phyloP scores from a whole-genome alignment of 1,140 invertebrate genomes.

The Drosophila tropicalis region DNA sequence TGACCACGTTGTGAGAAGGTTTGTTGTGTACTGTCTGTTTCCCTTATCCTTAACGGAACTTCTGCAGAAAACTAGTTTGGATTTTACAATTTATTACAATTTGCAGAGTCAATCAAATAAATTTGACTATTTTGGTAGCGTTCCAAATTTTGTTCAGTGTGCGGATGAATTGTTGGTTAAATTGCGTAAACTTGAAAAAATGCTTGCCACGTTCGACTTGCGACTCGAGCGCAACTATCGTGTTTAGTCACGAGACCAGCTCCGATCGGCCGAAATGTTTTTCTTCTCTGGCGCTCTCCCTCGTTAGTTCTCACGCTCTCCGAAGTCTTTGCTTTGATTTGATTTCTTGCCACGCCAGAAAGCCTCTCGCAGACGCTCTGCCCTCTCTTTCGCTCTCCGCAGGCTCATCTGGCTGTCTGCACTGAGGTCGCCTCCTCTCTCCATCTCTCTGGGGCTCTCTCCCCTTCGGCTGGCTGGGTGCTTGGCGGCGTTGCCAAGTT shows the following conservation, averaged over 20 bases:
- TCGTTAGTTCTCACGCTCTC: slow-evolving; percentile 1
- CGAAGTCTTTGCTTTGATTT: slow-evolving; percentile 25
- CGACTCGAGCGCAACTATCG: neutral
- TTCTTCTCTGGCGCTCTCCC: slow-evolving; percentile 29
- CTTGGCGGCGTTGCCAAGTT: slow-evolving; percentile 52
- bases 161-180: too few relatives aligned
- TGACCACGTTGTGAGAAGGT: too few relatives aligned
- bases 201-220: neutral
- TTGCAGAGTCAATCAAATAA: too few relatives aligned
- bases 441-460: slow-evolving; percentile 8
- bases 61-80: too few relatives aligned
- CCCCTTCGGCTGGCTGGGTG: slow-evolving; percentile 18
- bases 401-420: neutral
- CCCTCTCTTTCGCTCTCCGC: neutral
- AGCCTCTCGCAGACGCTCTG: slow-evolving; percentile 4
- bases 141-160: too few relatives aligned
- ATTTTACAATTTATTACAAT: too few relatives aligned
- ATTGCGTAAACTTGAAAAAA: too few relatives aligned
- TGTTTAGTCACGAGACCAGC: slow-evolving; percentile 55
- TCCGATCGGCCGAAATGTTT: slow-evolving; percentile 27
- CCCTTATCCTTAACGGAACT: too few relatives aligned
- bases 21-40: too few relatives aligned
- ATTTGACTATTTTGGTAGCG: too few relatives aligned
- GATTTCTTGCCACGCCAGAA: slow-evolving; percentile 2
- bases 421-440: neutral